These are phyloP conservation scores for Eriosoma lanigerum DNA, from an alignment of 1,140 invertebrate genomes.

Conservation along the genomic window DNA sequence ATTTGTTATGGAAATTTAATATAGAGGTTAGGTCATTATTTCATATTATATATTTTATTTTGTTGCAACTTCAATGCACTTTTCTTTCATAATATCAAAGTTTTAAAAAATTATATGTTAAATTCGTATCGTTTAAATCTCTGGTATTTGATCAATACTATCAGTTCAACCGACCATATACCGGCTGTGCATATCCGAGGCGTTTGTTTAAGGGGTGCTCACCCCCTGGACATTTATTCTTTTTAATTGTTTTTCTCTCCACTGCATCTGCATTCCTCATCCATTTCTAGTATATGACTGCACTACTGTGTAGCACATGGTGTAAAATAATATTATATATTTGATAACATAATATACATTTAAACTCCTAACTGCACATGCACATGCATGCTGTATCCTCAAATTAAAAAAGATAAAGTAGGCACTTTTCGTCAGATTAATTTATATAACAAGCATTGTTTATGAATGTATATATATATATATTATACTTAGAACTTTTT, in stretches of 20 bases:
- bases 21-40: neutral
- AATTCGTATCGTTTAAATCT: conserved; percentile 17
- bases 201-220: conserved; percentile 29
- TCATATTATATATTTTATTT: neutral
- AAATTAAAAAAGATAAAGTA: too few species aligned
- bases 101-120: conserved; percentile 1
- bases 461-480: too few species aligned
- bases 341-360: neutral
- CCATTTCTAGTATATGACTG: neutral
- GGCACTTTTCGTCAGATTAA: too few species aligned
- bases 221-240: conserved; percentile 30
- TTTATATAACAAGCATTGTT: too few species aligned
- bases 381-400: too few species aligned
- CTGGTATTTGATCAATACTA: conserved; percentile 35
- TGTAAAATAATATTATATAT: too few species aligned
- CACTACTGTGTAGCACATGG: neutral
- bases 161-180: conserved; percentile 26
- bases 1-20: neutral
- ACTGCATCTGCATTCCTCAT: conserved; percentile 7
- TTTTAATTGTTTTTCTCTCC: conserved; percentile 36
- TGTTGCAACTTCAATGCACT: neutral
- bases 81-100: neutral
- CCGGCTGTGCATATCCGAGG: neutral
- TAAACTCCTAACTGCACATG: neutral
- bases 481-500: too few species aligned